Evolutionary conservation across 2,888 invertebrate genomes (phyloP), one percentile per base, ranked within the genome.

Genomic region (Amphipyra tragopoginis): DNA sequence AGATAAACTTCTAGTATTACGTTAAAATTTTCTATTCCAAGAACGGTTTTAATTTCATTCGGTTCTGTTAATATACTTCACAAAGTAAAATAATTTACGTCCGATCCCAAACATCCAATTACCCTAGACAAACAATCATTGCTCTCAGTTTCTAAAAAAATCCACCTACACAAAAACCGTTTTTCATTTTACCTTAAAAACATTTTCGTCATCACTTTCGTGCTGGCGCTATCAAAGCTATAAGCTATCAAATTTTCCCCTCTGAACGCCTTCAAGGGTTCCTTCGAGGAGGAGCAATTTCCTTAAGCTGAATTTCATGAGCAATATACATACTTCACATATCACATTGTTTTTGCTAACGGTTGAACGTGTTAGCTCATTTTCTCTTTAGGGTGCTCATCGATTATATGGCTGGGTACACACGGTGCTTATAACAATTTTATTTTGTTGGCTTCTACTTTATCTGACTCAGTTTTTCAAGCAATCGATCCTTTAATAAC

Each of bases 281-380:
- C 86, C 86, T 87, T 80, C 78, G 83, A 85, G 80, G 81, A 86
- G 86, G 87, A 88, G 92, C 93, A 94, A 93, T 94, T 93, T 93
- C 90, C 93, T 88, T 91, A 91, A 93, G 91, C 90, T 88, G 86
- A 92, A 89, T 93, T 94, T 93, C 92, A 93, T 90, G 91, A 92
- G 88, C 90, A 83, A 89, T 90, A 90, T 90, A 90, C 88, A 73
- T 84, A 81, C 85, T 90, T 85, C 87, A 86, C 86, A 86, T 87
- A 86, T 89, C 86, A 89, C 88, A 86, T 87, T 90, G 89, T 90
- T 88, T 86, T 75, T 79, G 80, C 81, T 87, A 84, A 86, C 80
- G 81, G 81, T 66, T 75, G 71, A 81, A 82, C 79, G 77, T 83
- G 87, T 86, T 86, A 83, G 82, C 85, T 79, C 84, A 82, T 86